Conservation (phyloP, 23 tunicate genomes). For the Aplidium turbinatum region DNA sequence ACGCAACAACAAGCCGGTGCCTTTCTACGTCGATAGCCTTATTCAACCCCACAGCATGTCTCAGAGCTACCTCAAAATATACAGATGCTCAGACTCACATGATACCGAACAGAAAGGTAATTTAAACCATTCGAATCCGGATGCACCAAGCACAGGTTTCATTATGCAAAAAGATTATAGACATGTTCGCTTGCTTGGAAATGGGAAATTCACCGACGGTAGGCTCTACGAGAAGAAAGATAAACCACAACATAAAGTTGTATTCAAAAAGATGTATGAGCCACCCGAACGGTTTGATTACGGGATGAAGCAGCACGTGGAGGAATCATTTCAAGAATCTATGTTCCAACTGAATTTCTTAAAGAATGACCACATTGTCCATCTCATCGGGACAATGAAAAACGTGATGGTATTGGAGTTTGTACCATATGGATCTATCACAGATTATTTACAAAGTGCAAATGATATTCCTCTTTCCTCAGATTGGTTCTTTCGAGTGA, state of each 20-base stretch:
- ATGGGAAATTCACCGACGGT: slow-evolving; percentile 43
- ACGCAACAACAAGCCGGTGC: no score
- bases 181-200: slow-evolving; percentile 13
- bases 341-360: slow-evolving; percentile 8
- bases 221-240: slow-evolving; percentile 2
- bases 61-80: no score
- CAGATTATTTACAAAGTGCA: slow-evolving; percentile 6
- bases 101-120: no score
- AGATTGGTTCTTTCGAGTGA: slow-evolving; percentile 32
- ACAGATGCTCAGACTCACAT: no score
- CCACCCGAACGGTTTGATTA: background rate
- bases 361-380: slow-evolving; percentile 30
- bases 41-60: no score
- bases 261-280: background rate
- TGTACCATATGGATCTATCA: slow-evolving; percentile 28
- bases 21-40: no score
- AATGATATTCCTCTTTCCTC: background rate
- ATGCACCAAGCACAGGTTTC: background rate
- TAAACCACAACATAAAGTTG: background rate
- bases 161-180: background rate
- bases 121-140: no score
- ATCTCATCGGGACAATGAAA: slow-evolving; percentile 30
- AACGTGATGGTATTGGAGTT: slow-evolving; percentile 34
- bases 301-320: slow-evolving; percentile 34
- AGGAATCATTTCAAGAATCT: slow-evolving; percentile 35